Base-by-base conservation (phyloP, 2,113 vertebrate genomes). In the Vulpes vulpes region DNA sequence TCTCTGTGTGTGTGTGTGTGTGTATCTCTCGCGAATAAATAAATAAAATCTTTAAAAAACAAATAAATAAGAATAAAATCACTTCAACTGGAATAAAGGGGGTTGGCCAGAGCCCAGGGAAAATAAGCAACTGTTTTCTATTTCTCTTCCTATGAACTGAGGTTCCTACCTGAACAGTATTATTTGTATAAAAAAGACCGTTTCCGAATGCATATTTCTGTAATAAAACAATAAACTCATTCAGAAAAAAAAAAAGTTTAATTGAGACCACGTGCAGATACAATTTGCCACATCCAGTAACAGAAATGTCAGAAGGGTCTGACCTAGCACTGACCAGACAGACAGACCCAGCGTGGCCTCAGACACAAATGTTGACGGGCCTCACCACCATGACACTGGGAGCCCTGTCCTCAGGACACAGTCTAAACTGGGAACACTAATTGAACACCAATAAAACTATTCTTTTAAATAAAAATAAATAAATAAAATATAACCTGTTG, bases 241-340 rank as follows among this genome's bases (percentile, higher is more conserved):
- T 81, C 57, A 49, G 64, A 53, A 88, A 83, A 35, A 35, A 35
- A 38, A 67, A 67, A 83, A 55, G 19, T 10, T 87, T 43, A 65
- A 53, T 85, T 78, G 55, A 79, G 93, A 96, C 30, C 23, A 87
- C 90, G 69, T 57, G 49, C 89, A 94, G 53, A 57, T 49, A 89
- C 27, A 73, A 55, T 67, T 12, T 90, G 74, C 35, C 38, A 32
- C 85, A 38, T 62, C 51, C 85, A 90, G 27, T 4, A 90, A 65
- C 62, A 38, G 59, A 55, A 76, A 49, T 23, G 67, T 51, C 6
- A 22, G 73, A 78, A 82, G 27, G 55, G 5, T 25, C 32, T n/a
- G 74, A 67, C 1, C 20, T 9, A 27, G 25, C 4, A 12, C 88
- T 3, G 64, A 15, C 5, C 60, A 43, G 73, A 6, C 43, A n/a